Evolutionary conservation across 1,140 invertebrate species (phyloP), one percentile per base, ranked within the genome.

Genomic region (Lepidurus packardi): DNA sequence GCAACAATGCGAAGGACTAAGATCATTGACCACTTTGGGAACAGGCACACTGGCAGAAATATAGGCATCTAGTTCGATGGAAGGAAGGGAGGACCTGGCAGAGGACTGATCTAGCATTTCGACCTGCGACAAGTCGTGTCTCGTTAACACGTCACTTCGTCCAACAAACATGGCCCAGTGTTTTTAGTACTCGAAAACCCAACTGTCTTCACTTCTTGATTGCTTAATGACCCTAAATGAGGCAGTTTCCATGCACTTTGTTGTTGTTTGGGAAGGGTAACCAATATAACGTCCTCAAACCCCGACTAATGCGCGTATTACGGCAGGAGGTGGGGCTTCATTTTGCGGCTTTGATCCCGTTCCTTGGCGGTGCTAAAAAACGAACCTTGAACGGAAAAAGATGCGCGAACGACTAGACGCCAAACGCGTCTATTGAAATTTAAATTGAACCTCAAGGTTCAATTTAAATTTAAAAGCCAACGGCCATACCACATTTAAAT

Each of bases 1-100:
- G 53, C 13, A 65, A 21, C 53, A 65, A 65, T 16, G 53, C 16
- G 53, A 65, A 16, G 53, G 6, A 65, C 21, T 65, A 0, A 65
- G 53, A 65, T 65, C 53, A 65, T 21, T 65, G 16, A 65, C 53
- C 34, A 34, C 34, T 34, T 34, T 34, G 34, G 34, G 34, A 16
- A 65, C 53, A 65, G 53, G 53, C 53, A 65, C 53, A 65, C 53
- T 65, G 53, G 53, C 13, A 65, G 53, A 65, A 65, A 65, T 65
- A 16, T 65, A 65, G 53, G 53, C 53, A 65, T 65, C 53, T 13
- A 65, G 53, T 65, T 65, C 53, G 53, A 65, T 65, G 53, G 53
- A 65, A 65, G 53, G 21, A 65, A 21, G 53, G 21, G 21, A n/a
- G 53, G 34, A 34, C 34, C 34, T 34, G 34, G 34, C 34, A 34